Evolutionary conservation across 2,888 invertebrate genomes (phyloP).

Genomic region (Nomada flava): DNA sequence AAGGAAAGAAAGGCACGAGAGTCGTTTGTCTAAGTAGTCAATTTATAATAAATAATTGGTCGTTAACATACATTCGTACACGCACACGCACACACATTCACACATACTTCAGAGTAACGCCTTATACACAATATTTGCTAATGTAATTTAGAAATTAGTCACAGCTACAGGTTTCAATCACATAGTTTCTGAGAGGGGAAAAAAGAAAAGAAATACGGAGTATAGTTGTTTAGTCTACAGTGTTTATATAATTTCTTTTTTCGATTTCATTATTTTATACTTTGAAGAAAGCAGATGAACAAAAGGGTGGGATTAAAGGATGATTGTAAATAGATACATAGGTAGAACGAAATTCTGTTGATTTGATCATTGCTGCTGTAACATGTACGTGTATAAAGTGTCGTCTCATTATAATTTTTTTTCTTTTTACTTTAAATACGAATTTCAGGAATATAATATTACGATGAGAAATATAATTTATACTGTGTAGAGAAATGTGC

Average conservation of each 20-base stretch:
- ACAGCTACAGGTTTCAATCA: conserved; percentile 41
- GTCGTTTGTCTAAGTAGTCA: conserved; percentile 52
- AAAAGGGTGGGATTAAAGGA: conserved; percentile 9
- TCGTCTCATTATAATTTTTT: conserved; percentile 48
- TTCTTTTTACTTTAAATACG: conserved; percentile 39
- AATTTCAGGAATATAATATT: conserved; percentile 35
- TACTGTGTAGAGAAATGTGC: conserved; percentile 44
- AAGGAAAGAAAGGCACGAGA: conserved; percentile 5
- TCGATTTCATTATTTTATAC: conserved; percentile 34
- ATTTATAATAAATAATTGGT: conserved; percentile 56
- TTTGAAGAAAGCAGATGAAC: conserved; percentile 7
- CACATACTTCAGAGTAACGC: conserved; percentile 47
- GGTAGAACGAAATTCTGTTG: conserved; percentile 35
- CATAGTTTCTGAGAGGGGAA: conserved; percentile 41
- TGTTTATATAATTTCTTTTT: conserved; percentile 34
- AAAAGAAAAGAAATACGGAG: conserved; percentile 4
- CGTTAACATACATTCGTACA: conserved; percentile 12
- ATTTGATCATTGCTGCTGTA: conserved; percentile 56
- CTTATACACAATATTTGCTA: conserved; percentile 61
- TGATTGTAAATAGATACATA: conserved; percentile 49
- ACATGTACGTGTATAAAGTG: conserved; percentile 53
- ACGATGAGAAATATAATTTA: conserved; percentile 47
- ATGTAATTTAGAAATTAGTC: conserved; percentile 50
- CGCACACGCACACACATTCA: conserved; percentile 12
- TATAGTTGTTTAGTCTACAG: conserved; percentile 29